These are phyloP conservation scores for Zaprionus davidi DNA, from an alignment of 1,140 invertebrate species.

Conservation along the genomic window DNA sequence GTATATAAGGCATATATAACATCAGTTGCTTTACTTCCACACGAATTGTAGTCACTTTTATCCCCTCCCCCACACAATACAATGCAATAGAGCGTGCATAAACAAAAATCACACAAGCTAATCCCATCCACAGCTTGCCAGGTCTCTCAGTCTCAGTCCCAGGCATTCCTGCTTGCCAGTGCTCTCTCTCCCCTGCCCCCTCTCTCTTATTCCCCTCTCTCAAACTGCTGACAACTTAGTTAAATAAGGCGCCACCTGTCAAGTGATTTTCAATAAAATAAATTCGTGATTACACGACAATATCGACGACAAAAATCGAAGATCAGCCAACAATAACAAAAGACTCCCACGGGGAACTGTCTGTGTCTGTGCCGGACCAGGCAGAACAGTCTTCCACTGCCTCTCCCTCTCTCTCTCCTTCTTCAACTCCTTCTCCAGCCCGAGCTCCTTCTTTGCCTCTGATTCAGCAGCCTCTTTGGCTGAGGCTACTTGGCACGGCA, in stretches of 20 bases:
- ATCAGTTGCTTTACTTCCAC: too few species aligned
- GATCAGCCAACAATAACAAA: slow-evolving; percentile 79
- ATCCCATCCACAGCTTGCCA: neutral
- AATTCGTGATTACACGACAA: slow-evolving; percentile 84
- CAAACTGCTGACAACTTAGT: slow-evolving; percentile 74
- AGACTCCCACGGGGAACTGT: slow-evolving; percentile 77
- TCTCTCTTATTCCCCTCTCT: neutral
- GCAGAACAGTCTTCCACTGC: neutral
- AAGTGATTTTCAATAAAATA: slow-evolving; percentile 84
- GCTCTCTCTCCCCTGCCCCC: neutral
- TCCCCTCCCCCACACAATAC: neutral
- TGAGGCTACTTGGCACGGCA: slow-evolving; percentile 37
- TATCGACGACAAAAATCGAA: slow-evolving; percentile 75
- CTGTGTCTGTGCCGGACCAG: neutral
- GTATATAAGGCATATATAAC: too few species aligned
- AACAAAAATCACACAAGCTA: slow-evolving; percentile 6
- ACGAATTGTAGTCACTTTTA: neutral
- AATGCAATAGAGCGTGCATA: slow-evolving; percentile 1
- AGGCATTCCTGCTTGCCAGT: neutral
- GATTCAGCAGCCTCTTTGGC: slow-evolving; percentile 39
- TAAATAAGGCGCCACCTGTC: slow-evolving; percentile 83
- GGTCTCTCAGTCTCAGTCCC: neutral
- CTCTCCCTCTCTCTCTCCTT: neutral
- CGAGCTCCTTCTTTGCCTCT: slow-evolving; percentile 9
- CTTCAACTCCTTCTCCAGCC: neutral